Evolutionary conservation across 2,888 invertebrate genomes (phyloP).

Genomic region (Adela reaumurella): DNA sequence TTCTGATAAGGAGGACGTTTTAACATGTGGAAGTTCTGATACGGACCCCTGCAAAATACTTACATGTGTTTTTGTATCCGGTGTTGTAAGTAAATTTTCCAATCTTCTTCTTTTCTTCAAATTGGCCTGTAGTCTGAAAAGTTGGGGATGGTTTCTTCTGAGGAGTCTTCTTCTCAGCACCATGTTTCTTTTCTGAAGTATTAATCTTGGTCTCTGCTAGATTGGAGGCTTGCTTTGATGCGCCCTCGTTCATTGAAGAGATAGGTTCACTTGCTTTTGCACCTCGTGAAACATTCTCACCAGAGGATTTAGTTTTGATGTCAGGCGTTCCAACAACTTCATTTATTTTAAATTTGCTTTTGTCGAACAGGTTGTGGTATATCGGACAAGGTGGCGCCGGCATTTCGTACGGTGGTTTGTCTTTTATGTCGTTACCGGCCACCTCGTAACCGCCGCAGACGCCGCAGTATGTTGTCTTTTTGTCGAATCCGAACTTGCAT

Average conservation of each 20-base stretch:
- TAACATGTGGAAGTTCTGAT: too few relatives aligned
- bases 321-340: neutral
- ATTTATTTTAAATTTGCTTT: slow-evolving; percentile 20
- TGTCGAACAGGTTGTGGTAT: slow-evolving; percentile 42
- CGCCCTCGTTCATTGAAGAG: neutral
- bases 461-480: slow-evolving; percentile 39
- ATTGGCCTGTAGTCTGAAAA: neutral
- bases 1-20: too few relatives aligned
- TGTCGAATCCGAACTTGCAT: slow-evolving; percentile 35
- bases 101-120: slow-evolving; percentile 20
- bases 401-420: slow-evolving; percentile 28
- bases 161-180: neutral
- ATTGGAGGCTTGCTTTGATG: neutral
- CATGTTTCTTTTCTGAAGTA: neutral
- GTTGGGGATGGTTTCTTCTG: neutral
- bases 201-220: neutral
- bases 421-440: slow-evolving; percentile 32
- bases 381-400: slow-evolving; percentile 41
- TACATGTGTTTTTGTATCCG: slow-evolving; percentile 50
- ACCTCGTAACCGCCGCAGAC: slow-evolving; percentile 45
- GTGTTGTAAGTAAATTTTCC: slow-evolving; percentile 39
- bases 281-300: neutral
- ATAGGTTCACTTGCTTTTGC: neutral
- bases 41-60: slow-evolving; percentile 26
- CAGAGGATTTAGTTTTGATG: neutral